A percentile compares a stretch with the other conserved stretches of the same genome.
phyloP scores from a whole-genome alignment of 2,888 invertebrate species.

The Drosophila maculinotata region DNA sequence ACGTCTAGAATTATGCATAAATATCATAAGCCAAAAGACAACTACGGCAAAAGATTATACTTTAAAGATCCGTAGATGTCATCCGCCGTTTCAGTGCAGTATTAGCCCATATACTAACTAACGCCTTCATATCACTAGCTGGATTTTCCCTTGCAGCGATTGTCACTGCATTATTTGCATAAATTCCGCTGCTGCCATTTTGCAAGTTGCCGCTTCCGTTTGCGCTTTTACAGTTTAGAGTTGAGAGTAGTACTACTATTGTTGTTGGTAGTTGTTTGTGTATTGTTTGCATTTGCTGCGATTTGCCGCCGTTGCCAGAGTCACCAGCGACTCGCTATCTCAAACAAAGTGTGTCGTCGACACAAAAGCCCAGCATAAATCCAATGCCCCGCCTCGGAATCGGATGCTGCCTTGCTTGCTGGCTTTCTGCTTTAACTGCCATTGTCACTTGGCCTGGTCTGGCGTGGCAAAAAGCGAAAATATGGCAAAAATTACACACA shows the following conservation, averaged over 20 bases:
- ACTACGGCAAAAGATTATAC: no score
- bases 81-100: conserved; percentile 5
- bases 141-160: not conserved
- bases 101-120: not conserved
- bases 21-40: not conserved
- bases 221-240: conserved; percentile 6
- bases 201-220: conserved; percentile 8
- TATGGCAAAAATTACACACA: conserved; percentile 29
- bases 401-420: conserved; percentile 15
- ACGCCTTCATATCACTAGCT: not conserved
- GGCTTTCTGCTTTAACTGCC: conserved; percentile 34
- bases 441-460: conserved; percentile 42
- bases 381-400: conserved; percentile 27
- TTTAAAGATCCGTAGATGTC: not conserved
- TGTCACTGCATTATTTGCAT: conserved; percentile 28
- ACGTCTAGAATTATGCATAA: no score
- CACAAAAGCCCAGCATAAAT: conserved; percentile 55
- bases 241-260: not conserved
- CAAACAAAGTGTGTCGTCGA: conserved; percentile 39
- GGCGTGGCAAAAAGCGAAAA: conserved; percentile 23
- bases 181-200: conserved; percentile 20
- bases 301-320: conserved; percentile 17
- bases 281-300: conserved; percentile 18
- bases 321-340: conserved; percentile 15
- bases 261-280: conserved; percentile 5